A percentile compares a stretch with the other conserved stretches of the same genome.
Evolutionary conservation across 2,113 vertebrate genomes (phyloP).

Genomic region (Campylomormyrus tamandua): DNA sequence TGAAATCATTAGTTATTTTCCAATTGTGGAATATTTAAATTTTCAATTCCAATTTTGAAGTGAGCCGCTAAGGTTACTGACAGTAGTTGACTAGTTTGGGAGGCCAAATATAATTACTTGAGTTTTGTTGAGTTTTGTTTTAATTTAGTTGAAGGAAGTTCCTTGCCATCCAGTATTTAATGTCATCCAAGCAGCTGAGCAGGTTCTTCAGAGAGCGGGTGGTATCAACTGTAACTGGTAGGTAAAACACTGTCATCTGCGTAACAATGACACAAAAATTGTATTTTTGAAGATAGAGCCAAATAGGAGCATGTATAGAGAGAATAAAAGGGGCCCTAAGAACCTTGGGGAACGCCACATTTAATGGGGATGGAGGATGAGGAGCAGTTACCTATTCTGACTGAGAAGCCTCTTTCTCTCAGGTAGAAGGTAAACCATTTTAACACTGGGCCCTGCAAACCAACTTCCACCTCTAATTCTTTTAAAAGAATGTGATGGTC

Average conservation of each 20-base stretch:
- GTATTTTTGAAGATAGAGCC: neutral
- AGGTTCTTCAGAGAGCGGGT: neutral
- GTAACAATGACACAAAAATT: neutral
- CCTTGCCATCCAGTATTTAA: neutral
- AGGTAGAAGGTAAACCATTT: neutral
- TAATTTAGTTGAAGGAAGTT: neutral
- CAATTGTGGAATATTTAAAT: no score
- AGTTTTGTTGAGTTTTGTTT: neutral
- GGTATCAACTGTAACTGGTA: neutral
- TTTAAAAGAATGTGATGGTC: neutral
- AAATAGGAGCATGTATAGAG: neutral
- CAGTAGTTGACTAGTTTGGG: neutral
- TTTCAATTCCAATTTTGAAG: neutral
- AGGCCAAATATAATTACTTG: neutral
- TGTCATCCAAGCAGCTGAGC: neutral
- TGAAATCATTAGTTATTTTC: no score
- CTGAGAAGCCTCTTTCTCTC: neutral
- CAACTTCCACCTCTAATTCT: neutral
- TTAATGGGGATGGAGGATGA: neutral
- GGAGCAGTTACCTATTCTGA: no score
- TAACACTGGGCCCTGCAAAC: neutral
- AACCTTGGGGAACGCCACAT: neutral
- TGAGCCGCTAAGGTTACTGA: neutral
- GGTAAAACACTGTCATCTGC: neutral
- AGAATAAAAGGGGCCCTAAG: neutral